Percentiles rank a stretch among this genome's conserved stretches.
phyloP scores from a whole-genome alignment of 2,797 vertebrate genomes.

The Pipistrellus kuhlii region DNA sequence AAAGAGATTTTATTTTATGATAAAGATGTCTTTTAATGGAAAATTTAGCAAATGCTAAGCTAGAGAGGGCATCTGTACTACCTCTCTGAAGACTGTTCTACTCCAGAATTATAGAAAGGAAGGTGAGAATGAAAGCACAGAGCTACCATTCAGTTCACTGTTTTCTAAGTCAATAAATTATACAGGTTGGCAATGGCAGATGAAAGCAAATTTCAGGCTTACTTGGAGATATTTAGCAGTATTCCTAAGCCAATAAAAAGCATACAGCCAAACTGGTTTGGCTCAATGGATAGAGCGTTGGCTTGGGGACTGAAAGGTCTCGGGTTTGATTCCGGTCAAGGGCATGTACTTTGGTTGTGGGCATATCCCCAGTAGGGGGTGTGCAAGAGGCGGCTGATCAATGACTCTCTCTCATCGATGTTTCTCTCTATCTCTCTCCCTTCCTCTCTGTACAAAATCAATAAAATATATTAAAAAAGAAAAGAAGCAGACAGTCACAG shows the following conservation, averaged over 20 bases:
- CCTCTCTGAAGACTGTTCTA: neutral
- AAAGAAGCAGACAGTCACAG: neutral
- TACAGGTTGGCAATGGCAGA: neutral
- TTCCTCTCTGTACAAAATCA: too few relatives aligned
- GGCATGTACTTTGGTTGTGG: too few relatives aligned
- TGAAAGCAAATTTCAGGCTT: neutral
- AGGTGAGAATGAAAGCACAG: neutral
- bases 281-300: too few relatives aligned
- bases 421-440: too few relatives aligned
- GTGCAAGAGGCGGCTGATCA: too few relatives aligned
- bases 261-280: too few relatives aligned
- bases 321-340: too few relatives aligned
- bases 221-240: neutral
- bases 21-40: conserved; percentile 47
- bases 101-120: neutral
- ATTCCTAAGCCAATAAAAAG: neutral
- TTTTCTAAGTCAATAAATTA: conserved; percentile 11
- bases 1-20: conserved; percentile 42
- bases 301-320: too few relatives aligned
- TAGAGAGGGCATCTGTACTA: neutral
- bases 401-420: too few relatives aligned
- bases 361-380: too few relatives aligned
- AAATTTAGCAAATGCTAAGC: neutral
- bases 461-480: too few relatives aligned
- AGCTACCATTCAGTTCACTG: neutral